Evolutionary conservation across 2,888 invertebrate genomes (phyloP), one percentile per base, ranked within the genome.

Genomic region (Orchesellides sinensis): DNA sequence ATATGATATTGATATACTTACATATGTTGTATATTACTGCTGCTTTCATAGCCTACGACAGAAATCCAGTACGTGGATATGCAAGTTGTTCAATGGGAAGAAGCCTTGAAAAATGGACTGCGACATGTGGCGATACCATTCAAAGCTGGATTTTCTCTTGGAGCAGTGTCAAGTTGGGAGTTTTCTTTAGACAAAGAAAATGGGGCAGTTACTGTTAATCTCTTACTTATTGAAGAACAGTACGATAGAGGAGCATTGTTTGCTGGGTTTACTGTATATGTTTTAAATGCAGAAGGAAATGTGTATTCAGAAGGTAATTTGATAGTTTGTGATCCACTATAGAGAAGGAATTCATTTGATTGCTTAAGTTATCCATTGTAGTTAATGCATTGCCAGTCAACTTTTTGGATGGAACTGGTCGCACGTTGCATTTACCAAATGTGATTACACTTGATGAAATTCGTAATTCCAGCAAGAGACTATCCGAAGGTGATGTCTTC

Each of bases 41-140:
- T n/a, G n/a, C n/a, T 25, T 1, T n/a, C 32, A 29, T 27, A 77
- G 79, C 70, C 79, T 0, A 79, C 79, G 21, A 61, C 49, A 23
- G 79, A 79, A 40, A 35, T 70, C 3, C 79, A 79, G 27, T 79
- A 52, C 23, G 79, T 79, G 63, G 79, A 78, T 23, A 78, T 78
- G 78, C 69, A 78, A 69, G 78, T 78, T 12, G 78, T 78, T 12
- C 78, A 79, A 17, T 79, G 79, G 79, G 29, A 79, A n/a, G 32
- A 63, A 27, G 79, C 79, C 14, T 1, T 79, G 29, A 61, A 63
- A 19, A 47, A 32, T 27, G 35, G 56, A 17, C 29, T 79, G 8
- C 70, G 63, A 1, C 52, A 61, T 21, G 61, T 70, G 14, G 70
- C 79, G 0, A 70, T 79, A 17, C 35, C 49, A 17, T 79, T 79